Base-by-base conservation (phyloP, 2,113 vertebrate genomes). In the Leptosomus discolor region DNA sequence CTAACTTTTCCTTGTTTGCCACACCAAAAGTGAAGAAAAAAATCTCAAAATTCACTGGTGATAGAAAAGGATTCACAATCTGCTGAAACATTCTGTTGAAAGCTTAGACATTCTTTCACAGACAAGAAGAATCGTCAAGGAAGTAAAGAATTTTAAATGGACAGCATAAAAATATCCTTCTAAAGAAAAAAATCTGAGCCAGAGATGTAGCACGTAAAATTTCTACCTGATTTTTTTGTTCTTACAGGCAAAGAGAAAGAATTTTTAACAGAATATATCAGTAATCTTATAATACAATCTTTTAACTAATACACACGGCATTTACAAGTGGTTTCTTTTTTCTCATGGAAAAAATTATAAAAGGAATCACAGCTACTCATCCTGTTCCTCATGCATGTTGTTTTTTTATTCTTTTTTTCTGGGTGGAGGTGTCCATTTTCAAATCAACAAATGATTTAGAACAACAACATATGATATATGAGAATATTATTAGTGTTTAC, bases 361-460 rank as follows among this genome's bases (percentile, higher is more conserved):
- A 81, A 68, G 3, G 7, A 71, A 46, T n/a, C 11, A 36, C 18
- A 68, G 4, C 12, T 68, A 45, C 30, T 64, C 4, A 32, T 68
- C 8, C 1, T 46, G 7, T 37, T 90, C 8, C 2, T 74, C 10
- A n/a, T 26, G 22, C 4, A 24, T 37, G 5, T 4, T 14, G 7
- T 6, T 26, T 24, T 16, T 9, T 50, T 48, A 32, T 27, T 5
- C 4, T 5, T 3, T 27, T 71, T 56, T 45, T 37, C 15, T 9
- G 3, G 3, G n/a, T n/a, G 3, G 5, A 6, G 9, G 8, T 15
- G 11, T 29, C 7, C 2, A 1, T 78, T 81, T 91, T 70, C 29
- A 93, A 88, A 78, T 14, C 9, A 93, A 58, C 3, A 54, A 82
- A 32, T 2, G 58, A 32, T 37, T 76, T 87, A 36, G 13, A 71